Base-by-base conservation (phyloP, 2,113 vertebrate genomes). In the Callocephalon fimbriatum region DNA sequence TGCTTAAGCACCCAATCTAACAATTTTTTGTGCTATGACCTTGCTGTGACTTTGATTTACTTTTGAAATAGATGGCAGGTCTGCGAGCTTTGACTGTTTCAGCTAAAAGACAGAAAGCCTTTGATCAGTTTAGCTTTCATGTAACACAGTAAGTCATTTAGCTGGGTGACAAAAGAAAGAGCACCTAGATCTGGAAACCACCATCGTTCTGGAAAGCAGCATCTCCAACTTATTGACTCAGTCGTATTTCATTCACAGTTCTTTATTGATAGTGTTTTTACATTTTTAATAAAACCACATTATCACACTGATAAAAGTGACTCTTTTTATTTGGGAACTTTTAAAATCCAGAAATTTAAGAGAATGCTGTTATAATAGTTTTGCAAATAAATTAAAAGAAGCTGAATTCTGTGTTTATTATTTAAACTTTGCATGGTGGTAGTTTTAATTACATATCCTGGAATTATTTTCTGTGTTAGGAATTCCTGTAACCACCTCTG, bases 1-100 rank as follows among this genome's bases (percentile, higher is more conserved):
- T 45, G 32, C 37, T 59, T 27, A 29, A 77, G 58, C 67, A 88
- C 35, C 48, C 20, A 66, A 1, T 73, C 47, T 54, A 6, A 56
- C 47, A 20, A 1, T 53, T 82, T 76, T 42, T 93, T 54, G 87
- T 85, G 9, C 94, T 96, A 96, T 98, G 98, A 98, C 97, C 94
- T 96, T 98, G 96, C 97, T 96, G 88, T 92, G 97, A 95, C 95
- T 97, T 95, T 11, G 94, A 97, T 98, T 97, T 92, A 83, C 96
- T 98, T 99, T 98, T 98, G 98, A 98, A 99, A 98, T 98, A 92
- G 95, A 79, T 95, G 94, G 88, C 95, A 95, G 91, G 91, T 97
- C 97, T 96, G 96, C 78, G 66, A 97, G 96, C 98, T 99, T 98
- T 98, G 95, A 95, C 98, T 97, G 92, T 96, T 97, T 86, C 95